A percentile compares a stretch with the other conserved stretches of the same genome.
phyloP scores from a whole-genome alignment of 2,113 vertebrate genomes.

The Cinclus mexicanus region DNA sequence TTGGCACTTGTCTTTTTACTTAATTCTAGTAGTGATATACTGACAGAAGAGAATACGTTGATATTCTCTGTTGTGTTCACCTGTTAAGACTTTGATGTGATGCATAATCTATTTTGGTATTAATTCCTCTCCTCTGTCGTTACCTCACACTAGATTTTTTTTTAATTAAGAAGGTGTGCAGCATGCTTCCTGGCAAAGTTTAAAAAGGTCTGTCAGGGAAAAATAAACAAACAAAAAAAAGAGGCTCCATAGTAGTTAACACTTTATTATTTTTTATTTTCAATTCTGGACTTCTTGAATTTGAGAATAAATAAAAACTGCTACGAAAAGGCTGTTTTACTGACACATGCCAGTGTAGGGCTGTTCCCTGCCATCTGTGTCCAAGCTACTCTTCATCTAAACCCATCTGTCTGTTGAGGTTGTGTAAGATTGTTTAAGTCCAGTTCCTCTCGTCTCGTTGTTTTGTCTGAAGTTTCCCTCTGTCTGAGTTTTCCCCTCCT shows the following conservation, averaged over 20 bases:
- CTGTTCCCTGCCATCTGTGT: neutral
- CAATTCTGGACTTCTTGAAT: neutral
- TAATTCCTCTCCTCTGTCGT: neutral
- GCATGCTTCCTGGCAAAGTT: neutral
- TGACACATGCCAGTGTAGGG: neutral
- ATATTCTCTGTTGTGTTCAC: neutral
- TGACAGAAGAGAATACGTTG: neutral
- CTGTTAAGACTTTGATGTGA: neutral
- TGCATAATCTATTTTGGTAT: neutral
- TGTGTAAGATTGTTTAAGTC: neutral
- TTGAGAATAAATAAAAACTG: neutral
- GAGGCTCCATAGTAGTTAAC: neutral
- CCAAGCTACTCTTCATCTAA: neutral
- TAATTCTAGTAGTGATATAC: neutral
- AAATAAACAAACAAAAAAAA: neutral
- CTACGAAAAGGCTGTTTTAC: neutral
- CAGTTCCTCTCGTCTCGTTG: neutral
- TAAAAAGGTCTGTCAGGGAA: neutral
- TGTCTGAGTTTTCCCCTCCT: neutral
- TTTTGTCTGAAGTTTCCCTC: neutral
- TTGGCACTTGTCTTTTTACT: neutral
- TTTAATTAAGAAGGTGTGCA: neutral
- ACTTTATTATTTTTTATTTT: neutral
- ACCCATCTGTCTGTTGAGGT: neutral
- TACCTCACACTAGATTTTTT: neutral